These are phyloP conservation scores for Theropithecus gelada DNA, from an alignment of 2,113 vertebrate genomes.

Conservation along the genomic window DNA sequence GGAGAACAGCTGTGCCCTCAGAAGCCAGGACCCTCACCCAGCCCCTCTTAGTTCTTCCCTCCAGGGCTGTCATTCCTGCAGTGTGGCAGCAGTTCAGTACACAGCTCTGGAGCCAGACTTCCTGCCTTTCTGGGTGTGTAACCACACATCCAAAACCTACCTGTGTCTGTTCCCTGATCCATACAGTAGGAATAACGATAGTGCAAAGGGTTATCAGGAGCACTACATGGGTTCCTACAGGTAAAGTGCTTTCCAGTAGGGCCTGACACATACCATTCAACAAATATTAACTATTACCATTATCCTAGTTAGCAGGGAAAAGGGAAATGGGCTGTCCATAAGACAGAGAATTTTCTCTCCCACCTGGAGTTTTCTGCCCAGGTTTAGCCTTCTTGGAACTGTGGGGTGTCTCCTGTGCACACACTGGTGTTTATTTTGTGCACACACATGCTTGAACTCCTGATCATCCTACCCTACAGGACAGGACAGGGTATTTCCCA, in stretches of 20 bases:
- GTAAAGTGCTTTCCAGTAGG: not conserved
- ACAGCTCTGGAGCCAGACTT: not conserved
- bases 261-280: not conserved
- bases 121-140: not conserved
- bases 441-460: not conserved
- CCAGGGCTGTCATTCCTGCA: not conserved
- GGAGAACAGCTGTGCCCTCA: not conserved
- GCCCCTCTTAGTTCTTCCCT: not conserved
- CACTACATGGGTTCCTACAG: not conserved
- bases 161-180: not conserved
- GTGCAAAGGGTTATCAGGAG: too few relatives aligned
- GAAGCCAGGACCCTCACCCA: not conserved
- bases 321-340: fast-evolving
- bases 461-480: not conserved
- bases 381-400: not conserved
- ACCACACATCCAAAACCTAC: not conserved
- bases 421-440: not conserved
- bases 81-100: not conserved
- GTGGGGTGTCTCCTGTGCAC: too few relatives aligned
- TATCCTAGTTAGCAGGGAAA: not conserved
- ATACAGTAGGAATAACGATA: not conserved
- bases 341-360: not conserved
- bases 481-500: fast-evolving
- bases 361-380: not conserved
- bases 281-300: not conserved